phyloP scores from a whole-genome alignment of 2,113 vertebrate species.

The Recurvirostra avosetta region DNA sequence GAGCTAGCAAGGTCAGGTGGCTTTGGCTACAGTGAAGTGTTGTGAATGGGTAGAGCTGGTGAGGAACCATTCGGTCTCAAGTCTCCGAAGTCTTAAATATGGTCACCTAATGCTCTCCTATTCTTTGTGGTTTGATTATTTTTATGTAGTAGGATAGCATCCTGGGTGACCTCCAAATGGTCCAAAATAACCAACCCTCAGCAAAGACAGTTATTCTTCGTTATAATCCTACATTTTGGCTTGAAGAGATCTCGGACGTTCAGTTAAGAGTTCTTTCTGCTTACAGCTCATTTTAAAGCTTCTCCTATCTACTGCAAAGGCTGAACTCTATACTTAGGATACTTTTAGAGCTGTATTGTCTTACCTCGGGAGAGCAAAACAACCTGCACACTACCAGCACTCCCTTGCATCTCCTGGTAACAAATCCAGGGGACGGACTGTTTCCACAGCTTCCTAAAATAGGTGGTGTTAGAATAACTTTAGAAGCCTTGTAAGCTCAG shows the following conservation, averaged over 20 bases:
- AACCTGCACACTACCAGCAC: neutral
- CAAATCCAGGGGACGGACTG: neutral
- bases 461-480: neutral
- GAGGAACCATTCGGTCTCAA: neutral
- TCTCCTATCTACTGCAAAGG: neutral
- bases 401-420: neutral
- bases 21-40: neutral
- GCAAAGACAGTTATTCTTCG: neutral
- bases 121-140: neutral
- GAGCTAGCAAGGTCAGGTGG: neutral
- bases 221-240: neutral
- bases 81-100: neutral
- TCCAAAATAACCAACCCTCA: neutral
- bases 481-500: neutral
- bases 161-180: neutral
- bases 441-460: conserved; percentile 28
- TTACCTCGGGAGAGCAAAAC: conserved; percentile 8
- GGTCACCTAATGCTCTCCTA: neutral
- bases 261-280: neutral
- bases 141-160: neutral
- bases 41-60: neutral
- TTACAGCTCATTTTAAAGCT: conserved; percentile 2
- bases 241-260: neutral
- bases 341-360: conserved; percentile 9
- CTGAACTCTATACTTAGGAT: neutral